Conservation (phyloP, 2,797 vertebrate genomes). For the Sebastes baramenuke region DNA sequence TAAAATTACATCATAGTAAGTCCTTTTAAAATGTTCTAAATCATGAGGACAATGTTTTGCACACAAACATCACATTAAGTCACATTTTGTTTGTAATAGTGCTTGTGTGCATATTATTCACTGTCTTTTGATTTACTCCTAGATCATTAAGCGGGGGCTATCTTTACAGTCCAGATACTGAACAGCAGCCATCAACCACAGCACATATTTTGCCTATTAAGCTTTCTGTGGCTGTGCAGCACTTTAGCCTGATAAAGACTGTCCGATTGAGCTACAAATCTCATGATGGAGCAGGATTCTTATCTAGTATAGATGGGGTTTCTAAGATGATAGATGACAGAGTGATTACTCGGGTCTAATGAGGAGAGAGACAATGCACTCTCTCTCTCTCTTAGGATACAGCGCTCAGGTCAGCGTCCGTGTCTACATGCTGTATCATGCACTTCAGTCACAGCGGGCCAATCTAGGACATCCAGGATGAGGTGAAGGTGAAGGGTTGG, state of each 20-base stretch:
- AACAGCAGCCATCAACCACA: slow-evolving; percentile 24
- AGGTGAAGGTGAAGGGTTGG: slow-evolving; percentile 21
- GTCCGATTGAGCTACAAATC: slow-evolving; percentile 53
- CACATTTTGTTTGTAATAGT: not conserved
- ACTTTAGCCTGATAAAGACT: slow-evolving; percentile 64
- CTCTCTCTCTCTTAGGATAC: slow-evolving; percentile 4
- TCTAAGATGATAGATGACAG: slow-evolving; percentile 46
- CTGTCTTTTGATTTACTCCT: not conserved
- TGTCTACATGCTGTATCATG: slow-evolving; percentile 28
- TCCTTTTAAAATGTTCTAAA: not conserved
- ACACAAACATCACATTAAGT: not conserved
- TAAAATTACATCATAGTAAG: not conserved
- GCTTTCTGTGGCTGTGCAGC: slow-evolving; percentile 27
- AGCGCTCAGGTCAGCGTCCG: slow-evolving; percentile 22
- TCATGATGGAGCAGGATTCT: slow-evolving; percentile 61
- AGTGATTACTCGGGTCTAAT: slow-evolving; percentile 36
- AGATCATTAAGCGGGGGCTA: not conserved
- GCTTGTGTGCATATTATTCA: not conserved
- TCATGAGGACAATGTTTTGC: not conserved
- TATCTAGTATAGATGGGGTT: slow-evolving; percentile 55
- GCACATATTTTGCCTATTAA: slow-evolving; percentile 41
- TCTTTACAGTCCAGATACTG: slow-evolving; percentile 36
- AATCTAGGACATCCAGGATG: slow-evolving; percentile 15
- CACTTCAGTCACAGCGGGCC: slow-evolving; percentile 17
- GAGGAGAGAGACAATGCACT: slow-evolving; percentile 30